Base-by-base conservation (phyloP, 2,888 invertebrate species). In the Monochamus alternatus region DNA sequence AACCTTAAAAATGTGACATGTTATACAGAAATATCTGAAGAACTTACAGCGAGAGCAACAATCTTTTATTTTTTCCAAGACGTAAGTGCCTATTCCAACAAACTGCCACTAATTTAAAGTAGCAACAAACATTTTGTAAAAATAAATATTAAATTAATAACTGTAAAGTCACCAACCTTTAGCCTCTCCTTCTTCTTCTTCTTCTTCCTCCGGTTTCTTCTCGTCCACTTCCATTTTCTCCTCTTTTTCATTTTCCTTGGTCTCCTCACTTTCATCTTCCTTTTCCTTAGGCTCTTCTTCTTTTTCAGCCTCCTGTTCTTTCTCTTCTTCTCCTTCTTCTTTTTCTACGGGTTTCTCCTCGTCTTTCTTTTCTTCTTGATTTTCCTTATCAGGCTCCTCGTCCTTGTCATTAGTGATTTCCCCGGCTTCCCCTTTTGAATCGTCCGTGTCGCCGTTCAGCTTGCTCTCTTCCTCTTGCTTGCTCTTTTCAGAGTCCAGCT, bases 281-380 rank as follows among this genome's bases (percentile, higher is more conserved):
- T 71, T 63, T 9, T 30, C 51, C n/a, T 55, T 65, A 59, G 73
- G 75, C 38, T 66, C 75, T 30, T 74, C 77, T n/a, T 80, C 75
- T 84, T 76, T 88, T 83, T 80, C 85, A 81, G n/a, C 85, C 83
- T 70, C 87, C 38, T 88, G 86, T 60, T 89, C 89, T 62, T 87
- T 86, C 32, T 83, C 83, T 79, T 88, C 87, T 84, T 87, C 93
- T 90, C 81, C 92, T 88, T 80, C 82, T 85, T 86, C 89, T 0
- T 30, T 12, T 12, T 55, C 55, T 73, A 89, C 90, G 12, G 60
- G 47, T 10, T 59, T 69, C n/a, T 69, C 69, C 12, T 59, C 60
- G 65, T 87, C 89, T 9, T 88, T 87, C 80, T 86, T 88, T 52
- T 88, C 90, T 73, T 86, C 89, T 66, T 78, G 75, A 70, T 78